Evolutionary conservation across 2,888 invertebrate species (phyloP), one percentile per base, ranked within the genome.

Genomic region (Myathropa florea): DNA sequence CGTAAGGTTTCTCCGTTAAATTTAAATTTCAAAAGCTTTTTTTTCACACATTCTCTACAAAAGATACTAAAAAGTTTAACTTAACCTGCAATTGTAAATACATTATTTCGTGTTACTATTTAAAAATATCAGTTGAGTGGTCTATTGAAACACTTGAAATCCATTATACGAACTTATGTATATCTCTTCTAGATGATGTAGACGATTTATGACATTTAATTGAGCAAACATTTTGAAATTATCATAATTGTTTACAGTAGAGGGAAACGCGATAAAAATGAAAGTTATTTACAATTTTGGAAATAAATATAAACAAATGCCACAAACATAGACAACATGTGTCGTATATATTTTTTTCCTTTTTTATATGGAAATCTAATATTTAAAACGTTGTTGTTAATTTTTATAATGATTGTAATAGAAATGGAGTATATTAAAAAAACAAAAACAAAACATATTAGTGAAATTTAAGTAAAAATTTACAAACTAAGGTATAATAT

Each of bases 361-460:
- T 63, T 61, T 30, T 59, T 39, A 53, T 55, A 65, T 36, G 39
- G 26, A 46, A 55, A 60, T 70, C n/a, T 46, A 46, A 46, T 61
- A 55, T 72, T 70, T 59, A 59, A 80, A 63, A 79, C 80, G 83
- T 83, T 86, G 86, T 79, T 87, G 82, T 83, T 87, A 39, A 83
- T 75, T 86, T 86, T 73, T 72, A 60, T 77, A 76, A 72, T 72
- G 33, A 60, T 70, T 65, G 12, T 68, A 76, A 67, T 61, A 18
- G 61, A 60, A 73, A 46, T 67, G 55, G 28, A 75, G 71, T 39
- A 64, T 64, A 78, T 70, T 57, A 61, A 68, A 61, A 70, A 60
- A 70, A 78, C n/a, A n/a, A n/a, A n/a, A n/a, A n/a, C n/a, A n/a
- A n/a, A n/a, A n/a, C n/a, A n/a, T 78, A 73, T 82, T 83, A 86